Conservation (phyloP, 2,797 vertebrate genomes). For the Leuciscus waleckii region DNA sequence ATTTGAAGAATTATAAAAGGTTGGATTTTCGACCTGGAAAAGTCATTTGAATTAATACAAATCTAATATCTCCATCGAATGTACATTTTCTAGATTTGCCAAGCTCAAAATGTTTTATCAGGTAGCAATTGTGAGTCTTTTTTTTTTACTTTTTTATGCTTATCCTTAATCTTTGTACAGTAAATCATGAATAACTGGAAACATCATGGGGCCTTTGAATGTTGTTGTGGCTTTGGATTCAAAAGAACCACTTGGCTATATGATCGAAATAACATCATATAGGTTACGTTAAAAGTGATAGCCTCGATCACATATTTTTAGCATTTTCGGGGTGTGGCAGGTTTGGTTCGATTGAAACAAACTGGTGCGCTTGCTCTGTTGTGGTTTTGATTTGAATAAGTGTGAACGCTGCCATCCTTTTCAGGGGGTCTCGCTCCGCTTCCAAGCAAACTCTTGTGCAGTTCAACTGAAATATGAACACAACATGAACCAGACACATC, state of each 20-base stretch:
- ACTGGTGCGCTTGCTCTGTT: too few species aligned
- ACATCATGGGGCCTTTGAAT: not conserved
- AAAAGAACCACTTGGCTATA: too few species aligned
- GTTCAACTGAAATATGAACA: not conserved
- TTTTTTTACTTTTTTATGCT: not conserved
- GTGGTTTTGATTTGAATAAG: too few species aligned
- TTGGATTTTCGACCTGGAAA: not conserved
- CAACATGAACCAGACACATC: not conserved
- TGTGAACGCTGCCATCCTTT: too few species aligned
- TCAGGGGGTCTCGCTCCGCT: not conserved
- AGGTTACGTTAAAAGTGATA: too few species aligned
- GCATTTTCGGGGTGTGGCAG: too few species aligned
- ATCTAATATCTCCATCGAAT: not conserved
- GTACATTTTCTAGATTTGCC: not conserved
- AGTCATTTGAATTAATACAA: not conserved
- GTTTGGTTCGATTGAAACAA: too few species aligned
- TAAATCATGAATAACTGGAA: not conserved
- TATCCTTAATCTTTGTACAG: not conserved
- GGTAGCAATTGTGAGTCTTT: not conserved
- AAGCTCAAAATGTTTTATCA: not conserved
- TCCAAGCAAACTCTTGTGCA: not conserved
- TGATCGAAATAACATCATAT: too few species aligned
- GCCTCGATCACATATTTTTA: too few species aligned
- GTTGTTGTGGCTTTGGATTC: not conserved
- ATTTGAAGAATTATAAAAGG: not conserved